phyloP scores from a whole-genome alignment of 1,140 invertebrate genomes.

The Drosophila saltans region DNA sequence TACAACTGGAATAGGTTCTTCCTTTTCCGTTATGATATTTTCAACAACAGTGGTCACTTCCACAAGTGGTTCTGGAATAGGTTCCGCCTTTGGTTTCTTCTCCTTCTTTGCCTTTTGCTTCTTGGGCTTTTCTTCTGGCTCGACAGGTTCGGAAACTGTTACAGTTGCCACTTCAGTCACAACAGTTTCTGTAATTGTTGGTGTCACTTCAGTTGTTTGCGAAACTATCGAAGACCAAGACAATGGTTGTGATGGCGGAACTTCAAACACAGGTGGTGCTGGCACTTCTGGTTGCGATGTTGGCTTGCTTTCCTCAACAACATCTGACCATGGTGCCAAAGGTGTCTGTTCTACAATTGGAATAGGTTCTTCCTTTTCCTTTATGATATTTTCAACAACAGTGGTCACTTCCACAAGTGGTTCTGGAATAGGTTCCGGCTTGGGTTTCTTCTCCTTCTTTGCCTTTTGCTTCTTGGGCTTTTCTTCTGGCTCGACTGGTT shows the following conservation, averaged over 20 bases:
- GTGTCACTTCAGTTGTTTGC: slow-evolving; percentile 6
- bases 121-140: slow-evolving; percentile 41
- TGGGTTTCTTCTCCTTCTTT: too few species aligned
- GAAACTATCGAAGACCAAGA: slow-evolving; percentile 13
- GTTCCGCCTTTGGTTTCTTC: slow-evolving; percentile 5
- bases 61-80: background rate
- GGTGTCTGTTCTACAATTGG: background rate
- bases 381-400: background rate
- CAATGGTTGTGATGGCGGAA: background rate
- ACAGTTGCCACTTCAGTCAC: slow-evolving; percentile 8
- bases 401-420: background rate
- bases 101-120: slow-evolving; percentile 33
- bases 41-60: background rate
- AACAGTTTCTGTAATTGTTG: background rate
- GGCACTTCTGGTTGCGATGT: background rate
- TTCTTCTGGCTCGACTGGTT: too few species aligned
- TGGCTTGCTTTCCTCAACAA: background rate
- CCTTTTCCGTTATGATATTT: background rate
- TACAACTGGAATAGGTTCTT: background rate
- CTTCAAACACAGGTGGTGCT: too few species aligned
- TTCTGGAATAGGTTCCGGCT: background rate
- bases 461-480: too few species aligned
- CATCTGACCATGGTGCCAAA: background rate
- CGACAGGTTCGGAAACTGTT: background rate
- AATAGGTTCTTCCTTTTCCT: background rate